phyloP scores from a whole-genome alignment of 2,113 vertebrate species.

The Pycnonotus jocosus region DNA sequence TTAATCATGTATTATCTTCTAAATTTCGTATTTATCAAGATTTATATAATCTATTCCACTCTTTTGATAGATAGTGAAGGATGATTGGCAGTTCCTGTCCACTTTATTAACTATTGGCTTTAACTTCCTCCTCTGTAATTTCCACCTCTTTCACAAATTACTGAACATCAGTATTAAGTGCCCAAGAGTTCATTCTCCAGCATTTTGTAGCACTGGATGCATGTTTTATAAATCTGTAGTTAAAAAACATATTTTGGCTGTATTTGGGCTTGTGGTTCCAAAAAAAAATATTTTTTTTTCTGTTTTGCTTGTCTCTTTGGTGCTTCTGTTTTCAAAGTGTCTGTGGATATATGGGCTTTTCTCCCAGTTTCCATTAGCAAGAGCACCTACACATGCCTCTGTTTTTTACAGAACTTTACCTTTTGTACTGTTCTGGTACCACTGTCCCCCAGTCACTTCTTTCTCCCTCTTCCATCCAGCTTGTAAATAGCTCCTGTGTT shows the following conservation, averaged over 20 bases:
- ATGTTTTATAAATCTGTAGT: not conserved
- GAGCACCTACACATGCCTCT: not conserved
- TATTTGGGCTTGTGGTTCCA: not conserved
- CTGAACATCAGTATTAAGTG: not conserved
- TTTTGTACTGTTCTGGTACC: not conserved
- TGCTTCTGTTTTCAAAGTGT: not conserved
- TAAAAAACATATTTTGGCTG: not conserved
- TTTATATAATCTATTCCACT: not conserved
- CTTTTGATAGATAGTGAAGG: not conserved
- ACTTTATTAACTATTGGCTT: not conserved
- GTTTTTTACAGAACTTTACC: not conserved
- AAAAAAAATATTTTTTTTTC: not conserved
- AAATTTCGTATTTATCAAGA: slow-evolving; percentile 8
- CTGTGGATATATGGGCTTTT: not conserved
- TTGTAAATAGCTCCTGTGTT: not conserved
- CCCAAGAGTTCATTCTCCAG: not conserved
- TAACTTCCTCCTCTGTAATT: not conserved
- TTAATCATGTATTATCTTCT: not conserved
- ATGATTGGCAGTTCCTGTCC: not conserved
- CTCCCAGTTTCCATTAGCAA: not conserved
- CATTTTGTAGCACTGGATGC: not conserved
- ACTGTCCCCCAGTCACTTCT: not conserved
- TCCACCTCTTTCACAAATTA: not conserved
- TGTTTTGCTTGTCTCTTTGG: not conserved
- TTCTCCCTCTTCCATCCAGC: not conserved